Percentiles rank a stretch among this genome's conserved stretches.
These are phyloP conservation scores for Dreissena polymorpha DNA, from an alignment of 1,140 invertebrate species.

Conservation along the genomic window DNA sequence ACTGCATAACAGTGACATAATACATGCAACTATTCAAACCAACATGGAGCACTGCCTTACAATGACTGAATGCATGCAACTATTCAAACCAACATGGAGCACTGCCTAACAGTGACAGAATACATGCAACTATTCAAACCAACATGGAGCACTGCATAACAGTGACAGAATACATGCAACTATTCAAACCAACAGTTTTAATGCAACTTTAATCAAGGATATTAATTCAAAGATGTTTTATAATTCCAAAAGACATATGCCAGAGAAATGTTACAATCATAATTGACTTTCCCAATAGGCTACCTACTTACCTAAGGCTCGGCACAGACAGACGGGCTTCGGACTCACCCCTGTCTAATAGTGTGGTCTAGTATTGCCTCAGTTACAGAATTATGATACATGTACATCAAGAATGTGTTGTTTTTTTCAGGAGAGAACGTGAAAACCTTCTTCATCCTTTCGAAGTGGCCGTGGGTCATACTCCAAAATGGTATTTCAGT, in stretches of 20 bases:
- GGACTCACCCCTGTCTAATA: neutral
- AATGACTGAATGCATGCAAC: too few species aligned
- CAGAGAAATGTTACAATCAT: neutral
- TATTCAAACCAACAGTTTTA: too few species aligned
- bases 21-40: too few species aligned
- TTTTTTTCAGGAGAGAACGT: conserved; percentile 44
- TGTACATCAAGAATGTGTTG: neutral
- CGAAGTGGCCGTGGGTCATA: conserved; percentile 32
- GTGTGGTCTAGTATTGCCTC: neutral
- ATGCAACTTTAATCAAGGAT: too few species aligned
- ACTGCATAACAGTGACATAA: too few species aligned
- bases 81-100: too few species aligned
- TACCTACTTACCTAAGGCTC: neutral
- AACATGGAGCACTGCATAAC: too few species aligned
- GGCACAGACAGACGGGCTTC: neutral
- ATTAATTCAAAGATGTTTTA: neutral
- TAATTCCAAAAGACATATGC: neutral
- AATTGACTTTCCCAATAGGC: too few species aligned
- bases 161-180: too few species aligned
- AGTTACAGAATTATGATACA: neutral
- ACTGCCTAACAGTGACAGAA: too few species aligned
- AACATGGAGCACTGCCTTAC: too few species aligned
- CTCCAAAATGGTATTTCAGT: neutral
- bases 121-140: too few species aligned
- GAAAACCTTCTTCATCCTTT: conserved; percentile 48